phyloP scores from a whole-genome alignment of 2,888 invertebrate genomes.

The Tetropium fuscum region DNA sequence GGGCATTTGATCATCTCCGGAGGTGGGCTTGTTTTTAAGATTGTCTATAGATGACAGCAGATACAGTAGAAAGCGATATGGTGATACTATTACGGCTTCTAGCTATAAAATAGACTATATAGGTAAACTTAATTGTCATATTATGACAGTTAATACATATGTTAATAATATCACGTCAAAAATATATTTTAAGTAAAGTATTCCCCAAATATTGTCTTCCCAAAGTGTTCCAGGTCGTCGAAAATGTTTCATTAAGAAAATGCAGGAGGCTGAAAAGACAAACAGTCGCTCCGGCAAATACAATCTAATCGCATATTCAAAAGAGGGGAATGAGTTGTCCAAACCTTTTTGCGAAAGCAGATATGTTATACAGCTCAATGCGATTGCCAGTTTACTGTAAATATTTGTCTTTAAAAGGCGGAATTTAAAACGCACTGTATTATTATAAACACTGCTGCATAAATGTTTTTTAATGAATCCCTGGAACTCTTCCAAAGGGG shows the following conservation, averaged over 20 bases:
- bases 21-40: too few species aligned
- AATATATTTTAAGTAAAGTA: too few species aligned
- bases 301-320: slow-evolving; percentile 29
- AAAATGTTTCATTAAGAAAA: slow-evolving; percentile 16
- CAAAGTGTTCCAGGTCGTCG: too few species aligned
- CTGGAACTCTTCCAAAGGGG: background rate
- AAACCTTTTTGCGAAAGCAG: slow-evolving; percentile 21
- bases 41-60: too few species aligned
- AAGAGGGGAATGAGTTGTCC: slow-evolving; percentile 32
- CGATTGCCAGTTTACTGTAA: slow-evolving; percentile 28
- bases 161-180: too few species aligned
- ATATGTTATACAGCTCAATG: slow-evolving; percentile 25
- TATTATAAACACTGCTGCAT: slow-evolving; percentile 46
- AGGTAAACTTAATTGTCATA: too few species aligned
- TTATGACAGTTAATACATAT: too few species aligned
- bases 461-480: slow-evolving; percentile 45
- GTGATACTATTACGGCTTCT: too few species aligned
- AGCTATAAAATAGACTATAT: too few species aligned
- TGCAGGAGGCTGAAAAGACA: slow-evolving; percentile 18
- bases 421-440: slow-evolving; percentile 45
- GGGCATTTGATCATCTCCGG: too few species aligned
- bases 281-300: slow-evolving; percentile 24
- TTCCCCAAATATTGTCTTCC: background rate
- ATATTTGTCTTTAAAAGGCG: slow-evolving; percentile 28
- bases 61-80: too few species aligned